These are phyloP conservation scores for Diacarnus erythraeanus DNA, from an alignment of 37 sponge, comb jelly and placozoan species.

Conservation along the genomic window DNA sequence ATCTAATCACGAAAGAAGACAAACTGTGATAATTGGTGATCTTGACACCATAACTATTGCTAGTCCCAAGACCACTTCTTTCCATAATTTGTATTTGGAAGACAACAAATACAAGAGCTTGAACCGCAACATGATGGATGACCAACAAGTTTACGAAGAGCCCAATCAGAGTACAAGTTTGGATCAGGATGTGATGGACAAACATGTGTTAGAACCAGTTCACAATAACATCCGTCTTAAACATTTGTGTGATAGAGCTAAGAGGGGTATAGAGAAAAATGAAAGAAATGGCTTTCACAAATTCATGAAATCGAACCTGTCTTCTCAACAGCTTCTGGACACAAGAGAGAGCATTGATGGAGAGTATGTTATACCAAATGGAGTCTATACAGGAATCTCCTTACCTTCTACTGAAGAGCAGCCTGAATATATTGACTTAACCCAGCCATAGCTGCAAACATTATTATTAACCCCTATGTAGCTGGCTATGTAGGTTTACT, in stretches of 20 bases:
- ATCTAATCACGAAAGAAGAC: neutral
- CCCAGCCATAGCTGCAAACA: neutral
- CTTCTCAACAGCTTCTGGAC: neutral
- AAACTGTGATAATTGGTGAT: neutral
- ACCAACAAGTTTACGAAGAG: neutral
- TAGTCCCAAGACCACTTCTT: neutral
- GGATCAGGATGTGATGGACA: neutral
- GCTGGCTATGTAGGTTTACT: neutral
- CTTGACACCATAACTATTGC: neutral
- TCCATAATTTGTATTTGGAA: no score
- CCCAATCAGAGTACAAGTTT: neutral
- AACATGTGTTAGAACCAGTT: neutral
- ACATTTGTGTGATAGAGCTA: neutral
- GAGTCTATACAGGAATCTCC: neutral
- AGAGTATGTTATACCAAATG: constrained; percentile 7
- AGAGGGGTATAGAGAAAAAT: no score
- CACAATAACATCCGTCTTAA: neutral
- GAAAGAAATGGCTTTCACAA: neutral
- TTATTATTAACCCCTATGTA: no score
- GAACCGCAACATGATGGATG: neutral
- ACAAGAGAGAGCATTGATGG: constrained; percentile 8
- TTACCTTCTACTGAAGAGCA: neutral
- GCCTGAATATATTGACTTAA: neutral
- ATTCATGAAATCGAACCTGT: neutral
- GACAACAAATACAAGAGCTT: constrained; percentile 7